These are phyloP conservation scores for Xestia sexstrigata DNA, from an alignment of 2,888 invertebrate species.

Conservation along the genomic window DNA sequence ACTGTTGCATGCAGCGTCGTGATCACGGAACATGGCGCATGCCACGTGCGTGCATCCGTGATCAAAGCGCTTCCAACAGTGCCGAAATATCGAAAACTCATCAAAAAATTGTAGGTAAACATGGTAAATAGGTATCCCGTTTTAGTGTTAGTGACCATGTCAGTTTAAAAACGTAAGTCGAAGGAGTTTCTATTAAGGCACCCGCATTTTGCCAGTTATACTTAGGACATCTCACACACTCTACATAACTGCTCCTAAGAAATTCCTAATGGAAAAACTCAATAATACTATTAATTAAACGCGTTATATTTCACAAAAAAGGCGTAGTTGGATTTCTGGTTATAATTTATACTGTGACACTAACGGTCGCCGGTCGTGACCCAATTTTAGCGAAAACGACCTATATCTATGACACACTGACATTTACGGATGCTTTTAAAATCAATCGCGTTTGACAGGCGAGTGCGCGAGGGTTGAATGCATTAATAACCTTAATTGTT, in stretches of 20 bases:
- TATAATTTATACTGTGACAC: not conserved
- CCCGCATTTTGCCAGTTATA: not conserved
- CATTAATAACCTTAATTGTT: constrained; percentile 29
- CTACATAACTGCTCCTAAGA: not conserved
- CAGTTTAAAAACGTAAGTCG: not conserved
- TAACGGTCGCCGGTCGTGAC: constrained; percentile 46
- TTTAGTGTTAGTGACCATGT: not conserved
- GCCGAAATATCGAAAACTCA: not conserved
- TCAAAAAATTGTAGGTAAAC: not conserved
- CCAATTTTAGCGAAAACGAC: constrained; percentile 42
- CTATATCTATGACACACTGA: constrained; percentile 56
- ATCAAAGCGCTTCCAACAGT: too few species aligned
- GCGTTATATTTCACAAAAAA: not conserved
- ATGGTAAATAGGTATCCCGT: not conserved
- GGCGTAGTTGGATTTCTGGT: not conserved
- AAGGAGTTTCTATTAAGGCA: not conserved
- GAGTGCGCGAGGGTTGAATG: constrained; percentile 22
- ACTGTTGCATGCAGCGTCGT: too few species aligned
- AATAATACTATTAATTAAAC: not conserved
- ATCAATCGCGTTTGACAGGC: constrained; percentile 54
- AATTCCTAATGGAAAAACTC: not conserved
- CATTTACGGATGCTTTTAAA: constrained; percentile 50
- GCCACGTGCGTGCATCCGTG: too few species aligned
- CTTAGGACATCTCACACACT: not conserved
- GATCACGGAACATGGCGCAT: too few species aligned